Evolutionary conservation across 2,113 vertebrate genomes (phyloP).

Genomic region (Daboia siamensis): DNA sequence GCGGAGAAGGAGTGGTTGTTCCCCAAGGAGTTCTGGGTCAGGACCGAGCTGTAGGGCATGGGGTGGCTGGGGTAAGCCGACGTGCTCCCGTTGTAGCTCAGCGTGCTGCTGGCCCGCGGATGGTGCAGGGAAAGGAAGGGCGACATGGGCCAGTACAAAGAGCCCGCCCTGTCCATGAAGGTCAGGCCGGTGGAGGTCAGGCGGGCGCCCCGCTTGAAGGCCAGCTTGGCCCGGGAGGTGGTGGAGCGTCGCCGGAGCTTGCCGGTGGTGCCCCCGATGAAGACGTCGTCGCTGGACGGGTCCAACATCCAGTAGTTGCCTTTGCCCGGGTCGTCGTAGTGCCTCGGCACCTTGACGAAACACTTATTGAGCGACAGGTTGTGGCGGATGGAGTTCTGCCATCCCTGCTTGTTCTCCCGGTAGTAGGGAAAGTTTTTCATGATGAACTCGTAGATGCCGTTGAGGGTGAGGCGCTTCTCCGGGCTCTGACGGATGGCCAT

Average conservation of each 20-base stretch:
- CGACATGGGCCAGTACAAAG: slow-evolving; percentile 98
- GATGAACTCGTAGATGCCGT: slow-evolving; percentile 99
- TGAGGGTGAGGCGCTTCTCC: slow-evolving; percentile 96
- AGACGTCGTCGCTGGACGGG: slow-evolving; percentile 98
- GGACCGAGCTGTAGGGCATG: slow-evolving; percentile 97
- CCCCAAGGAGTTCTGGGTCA: slow-evolving; percentile 94
- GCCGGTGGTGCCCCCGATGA: slow-evolving; percentile 97
- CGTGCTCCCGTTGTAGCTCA: slow-evolving; percentile 91
- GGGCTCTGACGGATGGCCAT: slow-evolving; percentile 99
- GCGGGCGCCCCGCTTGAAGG: slow-evolving; percentile 94
- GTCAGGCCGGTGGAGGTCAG: slow-evolving; percentile 96
- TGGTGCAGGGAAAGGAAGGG: slow-evolving; percentile 97
- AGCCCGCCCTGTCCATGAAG: slow-evolving; percentile 98
- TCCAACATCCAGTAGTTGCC: slow-evolving; percentile 99
- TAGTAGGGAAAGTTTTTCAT: slow-evolving; percentile 99
- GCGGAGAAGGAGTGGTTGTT: slow-evolving; percentile 94
- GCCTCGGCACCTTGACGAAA: slow-evolving; percentile 97
- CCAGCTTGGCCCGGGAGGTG: slow-evolving; percentile 96
- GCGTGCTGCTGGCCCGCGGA: slow-evolving; percentile 87
- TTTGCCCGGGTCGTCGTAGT: slow-evolving; percentile 98
- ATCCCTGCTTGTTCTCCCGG: slow-evolving; percentile 98
- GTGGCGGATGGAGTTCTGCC: slow-evolving; percentile 99
- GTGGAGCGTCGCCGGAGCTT: slow-evolving; percentile 96
- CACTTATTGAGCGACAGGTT: slow-evolving; percentile 98
- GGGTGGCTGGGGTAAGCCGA: slow-evolving; percentile 93